Conservation (phyloP, 2,797 vertebrate species). For the Cirrhinus mrigala region DNA sequence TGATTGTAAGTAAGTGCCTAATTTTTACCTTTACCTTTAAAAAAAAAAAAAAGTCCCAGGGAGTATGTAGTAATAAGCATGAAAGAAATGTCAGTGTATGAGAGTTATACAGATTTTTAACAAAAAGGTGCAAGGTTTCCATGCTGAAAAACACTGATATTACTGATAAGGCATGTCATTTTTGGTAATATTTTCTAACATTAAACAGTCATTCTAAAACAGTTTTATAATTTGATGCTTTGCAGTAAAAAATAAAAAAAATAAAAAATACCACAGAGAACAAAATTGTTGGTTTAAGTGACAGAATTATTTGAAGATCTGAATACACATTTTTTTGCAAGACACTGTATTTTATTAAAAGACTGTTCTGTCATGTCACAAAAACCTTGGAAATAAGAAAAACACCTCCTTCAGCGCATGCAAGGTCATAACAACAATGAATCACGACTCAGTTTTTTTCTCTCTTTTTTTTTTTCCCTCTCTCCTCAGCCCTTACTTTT, state of each 20-base stretch:
- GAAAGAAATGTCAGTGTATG: not conserved
- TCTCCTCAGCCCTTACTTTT: not conserved
- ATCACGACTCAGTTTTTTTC: conserved; percentile 19
- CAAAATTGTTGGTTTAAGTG: not conserved
- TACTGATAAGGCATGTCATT: not conserved
- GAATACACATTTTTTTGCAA: not conserved
- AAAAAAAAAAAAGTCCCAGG: not conserved
- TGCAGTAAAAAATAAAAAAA: not conserved
- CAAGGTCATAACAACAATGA: conserved; percentile 46
- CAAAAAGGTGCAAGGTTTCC: too few relatives aligned
- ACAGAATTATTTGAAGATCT: not conserved
- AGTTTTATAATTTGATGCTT: not conserved
- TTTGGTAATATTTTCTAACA: not conserved
- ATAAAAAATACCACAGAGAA: not conserved
- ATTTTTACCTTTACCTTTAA: not conserved
- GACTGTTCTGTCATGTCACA: conserved; percentile 13
- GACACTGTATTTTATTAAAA: not conserved
- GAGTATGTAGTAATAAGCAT: not conserved
- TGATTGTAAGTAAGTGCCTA: not conserved
- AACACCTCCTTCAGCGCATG: conserved; percentile 24
- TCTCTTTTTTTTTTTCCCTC: not conserved
- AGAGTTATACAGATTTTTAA: not conserved
- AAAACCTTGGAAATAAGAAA: conserved; percentile 38
- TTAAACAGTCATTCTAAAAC: not conserved
- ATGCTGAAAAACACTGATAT: not conserved